phyloP scores from a whole-genome alignment of 2,888 invertebrate species.

The Mythimna pallens region DNA sequence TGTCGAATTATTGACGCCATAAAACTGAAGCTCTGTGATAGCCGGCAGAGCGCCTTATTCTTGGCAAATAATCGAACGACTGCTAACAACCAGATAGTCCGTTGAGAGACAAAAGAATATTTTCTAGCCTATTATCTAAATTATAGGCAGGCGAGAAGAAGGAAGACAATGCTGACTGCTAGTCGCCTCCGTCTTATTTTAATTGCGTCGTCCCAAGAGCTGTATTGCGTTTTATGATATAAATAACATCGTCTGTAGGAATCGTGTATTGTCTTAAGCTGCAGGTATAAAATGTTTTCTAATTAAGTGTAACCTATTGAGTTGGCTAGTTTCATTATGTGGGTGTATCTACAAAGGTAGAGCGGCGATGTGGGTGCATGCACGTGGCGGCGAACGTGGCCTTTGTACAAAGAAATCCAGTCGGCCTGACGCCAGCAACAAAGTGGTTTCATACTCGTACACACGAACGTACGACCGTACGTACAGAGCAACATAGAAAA shows the following conservation, averaged over 20 bases:
- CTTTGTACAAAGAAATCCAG: constrained; percentile 83
- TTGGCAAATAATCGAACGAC: constrained; percentile 82
- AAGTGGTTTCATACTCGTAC: constrained; percentile 76
- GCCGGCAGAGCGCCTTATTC: constrained; percentile 64
- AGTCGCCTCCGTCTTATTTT: constrained; percentile 82
- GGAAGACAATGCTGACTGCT: constrained; percentile 80
- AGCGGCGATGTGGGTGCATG: constrained; percentile 63
- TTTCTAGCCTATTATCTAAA: constrained; percentile 90
- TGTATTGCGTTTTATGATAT: constrained; percentile 82
- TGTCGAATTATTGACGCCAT: constrained; percentile 81
- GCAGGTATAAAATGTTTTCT: constrained; percentile 59
- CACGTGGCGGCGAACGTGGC: constrained; percentile 74
- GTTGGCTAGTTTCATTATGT: constrained; percentile 60
- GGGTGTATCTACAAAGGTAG: constrained; percentile 74
- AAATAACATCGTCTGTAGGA: constrained; percentile 75
- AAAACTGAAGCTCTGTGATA: constrained; percentile 71
- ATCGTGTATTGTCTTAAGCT: constrained; percentile 71
- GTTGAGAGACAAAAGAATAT: constrained; percentile 86
- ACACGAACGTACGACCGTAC: constrained; percentile 51
- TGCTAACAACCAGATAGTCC: constrained; percentile 83
- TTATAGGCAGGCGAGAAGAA: constrained; percentile 82
- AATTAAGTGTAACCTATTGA: constrained; percentile 63
- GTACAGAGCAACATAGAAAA: constrained; percentile 57
- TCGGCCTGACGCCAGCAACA: constrained; percentile 77
- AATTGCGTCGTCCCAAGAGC: constrained; percentile 82